Evolutionary conservation across 2,797 vertebrate genomes (phyloP).

Genomic region (Fistularia commersonii): DNA sequence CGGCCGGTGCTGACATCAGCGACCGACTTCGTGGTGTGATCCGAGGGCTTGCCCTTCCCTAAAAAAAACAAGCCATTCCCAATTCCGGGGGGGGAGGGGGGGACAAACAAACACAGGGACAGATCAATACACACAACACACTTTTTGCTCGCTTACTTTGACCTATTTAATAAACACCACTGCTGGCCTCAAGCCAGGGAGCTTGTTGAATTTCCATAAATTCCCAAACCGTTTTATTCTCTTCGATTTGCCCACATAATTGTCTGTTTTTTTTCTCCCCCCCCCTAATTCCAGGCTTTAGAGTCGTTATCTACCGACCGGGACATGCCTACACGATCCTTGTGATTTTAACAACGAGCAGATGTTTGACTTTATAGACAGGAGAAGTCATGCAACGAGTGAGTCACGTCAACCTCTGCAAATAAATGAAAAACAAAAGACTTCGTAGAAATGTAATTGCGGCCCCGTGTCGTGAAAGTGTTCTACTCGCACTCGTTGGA

Average conservation of each 20-base stretch:
- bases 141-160: constrained; percentile 16
- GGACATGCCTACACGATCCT: too few species aligned
- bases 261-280: too few species aligned
- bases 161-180: constrained; percentile 20
- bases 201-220: too few species aligned
- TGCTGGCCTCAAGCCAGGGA: background rate
- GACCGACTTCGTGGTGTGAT: constrained; percentile 39
- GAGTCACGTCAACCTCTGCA: constrained; percentile 15
- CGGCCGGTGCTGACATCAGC: constrained; percentile 63
- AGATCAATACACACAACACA: background rate
- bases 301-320: too few species aligned
- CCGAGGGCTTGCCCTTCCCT: constrained; percentile 13
- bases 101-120: constrained; percentile 1
- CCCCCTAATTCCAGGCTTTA: too few species aligned
- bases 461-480: too few species aligned
- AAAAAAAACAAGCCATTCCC: background rate
- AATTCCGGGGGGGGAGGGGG: background rate
- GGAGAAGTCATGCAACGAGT: constrained; percentile 18
- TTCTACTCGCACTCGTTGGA: too few species aligned
- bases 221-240: background rate
- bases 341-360: constrained; percentile 13
- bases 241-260: background rate
- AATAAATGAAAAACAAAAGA: background rate
- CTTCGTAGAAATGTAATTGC: too few species aligned
- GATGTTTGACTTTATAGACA: constrained; percentile 25